These are phyloP conservation scores for Diplazon laetatorius DNA, from an alignment of 2,888 invertebrate genomes.

Conservation along the genomic window DNA sequence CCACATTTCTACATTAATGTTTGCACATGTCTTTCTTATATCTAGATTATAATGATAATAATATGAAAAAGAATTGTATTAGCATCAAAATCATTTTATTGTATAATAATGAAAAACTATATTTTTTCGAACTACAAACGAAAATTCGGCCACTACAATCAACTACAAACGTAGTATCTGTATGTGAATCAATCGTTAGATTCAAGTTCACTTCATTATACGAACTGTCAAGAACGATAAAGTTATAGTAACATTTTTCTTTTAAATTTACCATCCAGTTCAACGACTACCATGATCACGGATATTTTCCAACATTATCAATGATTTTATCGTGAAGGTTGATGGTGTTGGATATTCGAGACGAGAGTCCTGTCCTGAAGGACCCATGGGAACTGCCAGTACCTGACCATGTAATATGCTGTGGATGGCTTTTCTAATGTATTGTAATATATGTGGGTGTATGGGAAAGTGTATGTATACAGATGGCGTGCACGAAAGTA, in stretches of 20 bases:
- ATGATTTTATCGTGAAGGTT: constrained; percentile 19
- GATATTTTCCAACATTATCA: constrained; percentile 28
- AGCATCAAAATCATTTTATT: too few relatives aligned
- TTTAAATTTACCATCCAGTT: constrained; percentile 26
- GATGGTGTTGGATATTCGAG: constrained; percentile 6
- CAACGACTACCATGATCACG: constrained; percentile 26
- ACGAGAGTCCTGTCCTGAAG: neutral
- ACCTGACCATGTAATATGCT: constrained; percentile 27
- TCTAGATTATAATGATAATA: too few relatives aligned
- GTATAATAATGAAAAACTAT: too few relatives aligned
- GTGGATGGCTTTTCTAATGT: constrained; percentile 39
- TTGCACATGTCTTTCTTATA: too few relatives aligned
- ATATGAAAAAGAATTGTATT: too few relatives aligned
- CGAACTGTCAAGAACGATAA: constrained; percentile 35
- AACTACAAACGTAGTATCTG: too few relatives aligned
- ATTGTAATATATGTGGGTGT: constrained; percentile 25
- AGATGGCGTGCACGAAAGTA: constrained; percentile 1
- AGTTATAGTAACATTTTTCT: constrained; percentile 34
- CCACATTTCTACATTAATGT: too few relatives aligned
- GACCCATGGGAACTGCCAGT: constrained; percentile 33
- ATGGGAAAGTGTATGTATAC: constrained; percentile 18
- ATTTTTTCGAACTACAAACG: too few relatives aligned
- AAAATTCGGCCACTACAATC: too few relatives aligned
- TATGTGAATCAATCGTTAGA: too few relatives aligned
- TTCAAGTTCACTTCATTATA: constrained; percentile 41